Percentiles rank a stretch among this genome's conserved stretches.
Evolutionary conservation across 2,113 vertebrate species (phyloP).

Genomic region (Podilymbus podiceps): DNA sequence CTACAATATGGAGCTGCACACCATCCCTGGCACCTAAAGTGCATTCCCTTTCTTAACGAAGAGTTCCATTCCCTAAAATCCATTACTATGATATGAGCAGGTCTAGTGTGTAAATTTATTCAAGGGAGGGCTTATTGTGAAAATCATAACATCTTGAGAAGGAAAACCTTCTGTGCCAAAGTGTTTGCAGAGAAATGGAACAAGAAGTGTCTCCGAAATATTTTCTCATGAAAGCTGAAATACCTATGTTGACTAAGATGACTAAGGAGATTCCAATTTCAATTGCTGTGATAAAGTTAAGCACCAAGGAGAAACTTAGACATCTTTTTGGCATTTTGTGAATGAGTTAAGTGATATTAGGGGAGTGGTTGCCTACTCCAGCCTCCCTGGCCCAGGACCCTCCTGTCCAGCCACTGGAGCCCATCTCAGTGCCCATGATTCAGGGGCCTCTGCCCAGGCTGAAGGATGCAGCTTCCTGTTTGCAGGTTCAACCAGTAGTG

Average conservation of each 20-base stretch:
- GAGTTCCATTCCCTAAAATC: neutral
- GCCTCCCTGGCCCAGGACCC: neutral
- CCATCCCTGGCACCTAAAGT: neutral
- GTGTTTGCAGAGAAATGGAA: neutral
- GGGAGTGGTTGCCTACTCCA: neutral
- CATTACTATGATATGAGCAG: neutral
- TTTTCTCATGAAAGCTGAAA: neutral
- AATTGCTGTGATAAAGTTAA: neutral
- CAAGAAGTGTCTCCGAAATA: accelerated
- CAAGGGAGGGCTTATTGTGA: neutral
- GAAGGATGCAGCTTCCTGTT: accelerated
- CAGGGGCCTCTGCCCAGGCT: neutral
- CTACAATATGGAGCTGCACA: neutral
- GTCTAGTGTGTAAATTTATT: neutral
- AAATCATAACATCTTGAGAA: neutral
- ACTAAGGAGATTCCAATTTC: neutral
- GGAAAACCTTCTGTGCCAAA: neutral
- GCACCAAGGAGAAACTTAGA: neutral
- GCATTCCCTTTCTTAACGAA: neutral
- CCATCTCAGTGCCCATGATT: neutral
- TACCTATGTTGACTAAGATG: neutral
- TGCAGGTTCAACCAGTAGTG: neutral
- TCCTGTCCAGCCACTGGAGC: neutral
- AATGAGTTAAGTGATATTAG: neutral
- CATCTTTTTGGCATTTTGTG: neutral